Evolutionary conservation across 2,797 vertebrate genomes (phyloP).

Genomic region (Podarcis lilfordi): DNA sequence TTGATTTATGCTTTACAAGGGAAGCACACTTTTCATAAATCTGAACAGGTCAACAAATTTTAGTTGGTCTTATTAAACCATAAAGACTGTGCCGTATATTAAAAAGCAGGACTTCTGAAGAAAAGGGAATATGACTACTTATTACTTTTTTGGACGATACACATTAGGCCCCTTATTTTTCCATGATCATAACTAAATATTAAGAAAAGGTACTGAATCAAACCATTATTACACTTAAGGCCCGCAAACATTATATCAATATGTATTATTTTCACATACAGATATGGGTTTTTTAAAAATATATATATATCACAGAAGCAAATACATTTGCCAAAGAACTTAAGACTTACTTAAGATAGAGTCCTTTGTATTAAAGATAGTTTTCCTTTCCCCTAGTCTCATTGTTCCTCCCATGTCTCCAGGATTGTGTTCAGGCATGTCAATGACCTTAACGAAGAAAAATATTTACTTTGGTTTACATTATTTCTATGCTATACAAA

Average conservation of each 20-base stretch:
- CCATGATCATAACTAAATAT: background rate
- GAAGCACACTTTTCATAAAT: no score
- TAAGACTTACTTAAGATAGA: constrained; percentile 79
- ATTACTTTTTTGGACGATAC: no score
- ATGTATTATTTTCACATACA: background rate
- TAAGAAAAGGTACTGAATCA: background rate
- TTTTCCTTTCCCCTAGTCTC: constrained; percentile 81
- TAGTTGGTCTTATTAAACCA: no score
- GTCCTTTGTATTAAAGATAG: constrained; percentile 78
- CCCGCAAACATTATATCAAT: background rate
- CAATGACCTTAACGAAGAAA: constrained; percentile 77
- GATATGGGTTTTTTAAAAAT: background rate
- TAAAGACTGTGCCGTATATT: no score
- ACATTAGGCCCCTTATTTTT: no score
- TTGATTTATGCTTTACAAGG: no score
- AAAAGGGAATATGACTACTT: no score
- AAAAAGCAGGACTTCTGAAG: no score
- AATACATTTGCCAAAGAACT: constrained; percentile 25
- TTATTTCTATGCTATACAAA: constrained; percentile 14
- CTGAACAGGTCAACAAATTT: no score
- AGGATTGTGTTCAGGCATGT: constrained; percentile 82
- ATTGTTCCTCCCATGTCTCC: constrained; percentile 82
- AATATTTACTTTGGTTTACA: constrained; percentile 17
- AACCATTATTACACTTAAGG: background rate
- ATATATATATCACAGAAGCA: background rate